These are phyloP conservation scores for Sitta europaea DNA, from an alignment of 2,113 vertebrate species.

Conservation along the genomic window DNA sequence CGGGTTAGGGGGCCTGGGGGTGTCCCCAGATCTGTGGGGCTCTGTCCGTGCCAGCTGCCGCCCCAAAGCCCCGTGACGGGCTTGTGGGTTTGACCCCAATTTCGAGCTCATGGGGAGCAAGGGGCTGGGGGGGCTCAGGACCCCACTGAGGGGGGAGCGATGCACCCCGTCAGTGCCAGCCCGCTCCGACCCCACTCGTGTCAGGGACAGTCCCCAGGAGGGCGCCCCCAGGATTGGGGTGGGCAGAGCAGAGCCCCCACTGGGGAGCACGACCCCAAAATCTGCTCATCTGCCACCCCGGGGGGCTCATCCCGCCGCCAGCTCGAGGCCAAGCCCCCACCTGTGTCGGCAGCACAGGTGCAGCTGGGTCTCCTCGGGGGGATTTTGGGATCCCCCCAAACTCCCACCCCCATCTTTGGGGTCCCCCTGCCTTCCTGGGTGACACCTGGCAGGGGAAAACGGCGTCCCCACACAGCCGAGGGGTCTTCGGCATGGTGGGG, in stretches of 20 bases:
- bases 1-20: not conserved
- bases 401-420: not conserved
- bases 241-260: not conserved
- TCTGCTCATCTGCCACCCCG: rapidly evolving
- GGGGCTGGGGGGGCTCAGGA: not conserved
- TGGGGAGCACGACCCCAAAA: not conserved
- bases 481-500: not conserved
- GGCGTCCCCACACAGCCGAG: rapidly evolving
- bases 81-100: rapidly evolving
- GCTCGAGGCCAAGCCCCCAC: rapidly evolving
- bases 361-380: rapidly evolving
- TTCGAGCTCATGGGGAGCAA: rapidly evolving
- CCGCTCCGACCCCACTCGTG: rapidly evolving
- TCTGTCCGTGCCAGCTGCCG: not conserved
- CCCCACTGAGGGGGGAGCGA: rapidly evolving
- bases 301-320: not conserved
- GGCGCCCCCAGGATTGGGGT: not conserved
- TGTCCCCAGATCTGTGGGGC: rapidly evolving
- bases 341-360: rapidly evolving
- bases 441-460: rapidly evolving
- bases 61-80: not conserved
- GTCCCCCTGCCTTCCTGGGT: not conserved
- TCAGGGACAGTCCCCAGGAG: not conserved
- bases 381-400: not conserved
- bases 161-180: not conserved